Evolutionary conservation across 2,797 vertebrate genomes (phyloP).

Genomic region (Taenioides sp.): DNA sequence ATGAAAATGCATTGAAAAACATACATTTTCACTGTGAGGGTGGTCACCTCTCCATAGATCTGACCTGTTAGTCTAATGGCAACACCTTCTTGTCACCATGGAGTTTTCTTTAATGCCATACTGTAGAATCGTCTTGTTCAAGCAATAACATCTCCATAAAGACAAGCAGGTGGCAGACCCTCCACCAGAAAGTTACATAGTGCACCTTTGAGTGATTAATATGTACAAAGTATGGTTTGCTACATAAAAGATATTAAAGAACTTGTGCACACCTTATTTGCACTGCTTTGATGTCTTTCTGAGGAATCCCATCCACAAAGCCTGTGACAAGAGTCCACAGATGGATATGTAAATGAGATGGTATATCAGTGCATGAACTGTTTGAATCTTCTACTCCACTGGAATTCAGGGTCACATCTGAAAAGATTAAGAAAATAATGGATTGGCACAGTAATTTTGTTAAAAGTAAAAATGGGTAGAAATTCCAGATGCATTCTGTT

Average conservation of each 20-base stretch:
- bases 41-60: no score
- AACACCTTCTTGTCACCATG: no score
- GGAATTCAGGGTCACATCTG: conserved; percentile 64
- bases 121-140: neutral
- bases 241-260: neutral
- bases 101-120: neutral
- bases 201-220: neutral
- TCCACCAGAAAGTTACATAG: neutral
- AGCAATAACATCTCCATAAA: neutral
- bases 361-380: conserved; percentile 81
- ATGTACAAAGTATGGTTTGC: neutral
- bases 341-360: conserved; percentile 80
- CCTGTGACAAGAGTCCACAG: conserved; percentile 76
- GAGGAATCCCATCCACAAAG: conserved; percentile 74
- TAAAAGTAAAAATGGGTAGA: neutral
- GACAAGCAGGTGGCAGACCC: no score
- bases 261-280: conserved; percentile 80
- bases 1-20: neutral
- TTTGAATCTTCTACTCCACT: conserved; percentile 37
- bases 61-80: no score
- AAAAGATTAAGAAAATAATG: conserved; percentile 15
- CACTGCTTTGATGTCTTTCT: conserved; percentile 79
- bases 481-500: conserved; percentile 3
- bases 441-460: neutral
- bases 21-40: neutral